These are phyloP conservation scores for Drosophila nr. perissopoda DNA, from an alignment of 2,888 invertebrate genomes.

Conservation along the genomic window DNA sequence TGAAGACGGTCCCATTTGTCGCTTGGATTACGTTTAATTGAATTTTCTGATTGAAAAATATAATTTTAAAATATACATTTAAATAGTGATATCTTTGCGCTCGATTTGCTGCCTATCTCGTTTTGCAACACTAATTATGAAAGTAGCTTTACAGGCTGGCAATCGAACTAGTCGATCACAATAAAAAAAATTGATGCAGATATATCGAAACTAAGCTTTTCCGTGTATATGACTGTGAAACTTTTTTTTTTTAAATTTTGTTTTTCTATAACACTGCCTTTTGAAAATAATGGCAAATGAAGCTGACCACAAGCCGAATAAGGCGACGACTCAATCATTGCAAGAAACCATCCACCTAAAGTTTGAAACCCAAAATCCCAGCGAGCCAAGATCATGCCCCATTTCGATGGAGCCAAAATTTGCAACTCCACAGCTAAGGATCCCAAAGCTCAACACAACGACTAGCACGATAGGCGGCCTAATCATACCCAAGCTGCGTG, in stretches of 20 bases:
- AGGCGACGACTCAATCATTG: conserved; percentile 39
- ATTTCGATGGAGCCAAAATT: conserved; percentile 15
- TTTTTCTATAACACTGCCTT: conserved; percentile 12
- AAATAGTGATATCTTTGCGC: neutral
- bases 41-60: conserved; percentile 14
- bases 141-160: neutral
- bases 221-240: neutral
- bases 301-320: conserved; percentile 26
- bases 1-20: conserved; percentile 95
- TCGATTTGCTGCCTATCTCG: neutral
- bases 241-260: conserved; percentile 17
- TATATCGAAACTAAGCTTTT: conserved; percentile 21
- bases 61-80: conserved; percentile 4
- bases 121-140: conserved; percentile 29
- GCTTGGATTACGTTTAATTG: conserved; percentile 88
- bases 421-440: conserved; percentile 47
- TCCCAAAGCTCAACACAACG: conserved; percentile 30
- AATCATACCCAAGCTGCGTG: conserved; percentile 60
- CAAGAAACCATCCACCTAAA: conserved; percentile 67
- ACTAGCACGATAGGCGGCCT: conserved; percentile 11
- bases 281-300: conserved; percentile 33
- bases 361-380: conserved; percentile 46
- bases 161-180: conserved; percentile 23
- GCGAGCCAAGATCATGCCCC: conserved; percentile 35
- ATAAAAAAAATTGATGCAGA: conserved; percentile 22